Conservation (phyloP, 2,113 vertebrate species). For the Spea bombifrons region DNA sequence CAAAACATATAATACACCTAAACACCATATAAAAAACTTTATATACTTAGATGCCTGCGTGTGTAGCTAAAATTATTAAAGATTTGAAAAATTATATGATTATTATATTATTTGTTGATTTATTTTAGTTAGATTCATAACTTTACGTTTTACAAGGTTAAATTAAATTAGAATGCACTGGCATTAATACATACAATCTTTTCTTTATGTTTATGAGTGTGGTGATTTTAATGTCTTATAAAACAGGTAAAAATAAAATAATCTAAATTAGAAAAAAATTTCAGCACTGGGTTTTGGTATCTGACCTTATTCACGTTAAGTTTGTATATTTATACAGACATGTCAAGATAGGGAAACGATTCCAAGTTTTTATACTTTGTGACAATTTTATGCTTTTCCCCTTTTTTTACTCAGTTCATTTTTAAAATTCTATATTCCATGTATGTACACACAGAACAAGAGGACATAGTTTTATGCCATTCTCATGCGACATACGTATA, state of each 20-base stretch:
- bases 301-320: conserved; percentile 20
- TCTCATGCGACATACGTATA: neutral
- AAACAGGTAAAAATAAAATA: conserved; percentile 1
- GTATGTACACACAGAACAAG: conserved; percentile 14
- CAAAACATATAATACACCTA: too few species aligned
- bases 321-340: neutral
- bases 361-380: neutral
- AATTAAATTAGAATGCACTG: neutral
- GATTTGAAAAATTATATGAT: too few species aligned
- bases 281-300: neutral
- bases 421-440: conserved; percentile 15
- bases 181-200: neutral
- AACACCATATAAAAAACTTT: too few species aligned
- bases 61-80: too few species aligned
- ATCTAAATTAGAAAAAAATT: neutral
- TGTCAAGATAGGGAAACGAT: conserved; percentile 9
- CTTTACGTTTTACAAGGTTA: neutral
- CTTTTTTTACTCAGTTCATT: neutral
- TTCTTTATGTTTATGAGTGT: neutral
- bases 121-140: too few species aligned
- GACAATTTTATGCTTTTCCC: conserved; percentile 18
- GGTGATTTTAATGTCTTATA: conserved; percentile 4
- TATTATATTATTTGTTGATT: too few species aligned
- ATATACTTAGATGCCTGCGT: too few species aligned
- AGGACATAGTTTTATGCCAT: neutral